These are phyloP conservation scores for Tachina grossa DNA, from an alignment of 2,888 invertebrate species.

Conservation along the genomic window DNA sequence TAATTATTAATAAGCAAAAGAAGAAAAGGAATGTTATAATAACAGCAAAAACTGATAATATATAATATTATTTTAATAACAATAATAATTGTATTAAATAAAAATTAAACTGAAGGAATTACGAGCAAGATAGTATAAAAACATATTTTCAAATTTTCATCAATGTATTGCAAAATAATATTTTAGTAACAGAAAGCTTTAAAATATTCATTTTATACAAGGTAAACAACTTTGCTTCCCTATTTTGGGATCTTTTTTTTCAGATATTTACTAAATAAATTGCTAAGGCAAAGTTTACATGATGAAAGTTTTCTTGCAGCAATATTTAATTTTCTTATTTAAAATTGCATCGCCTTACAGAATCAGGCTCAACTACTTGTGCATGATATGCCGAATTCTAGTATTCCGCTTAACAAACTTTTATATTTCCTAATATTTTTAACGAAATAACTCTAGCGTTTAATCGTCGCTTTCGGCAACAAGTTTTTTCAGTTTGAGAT, in stretches of 20 bases:
- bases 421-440: no score
- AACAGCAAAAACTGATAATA: constrained; percentile 18
- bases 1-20: constrained; percentile 36
- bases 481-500: no score
- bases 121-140: constrained; percentile 24
- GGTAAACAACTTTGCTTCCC: neutral
- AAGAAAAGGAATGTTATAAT: neutral
- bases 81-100: constrained; percentile 13
- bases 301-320: neutral
- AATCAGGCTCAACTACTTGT: no score
- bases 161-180: constrained; percentile 24
- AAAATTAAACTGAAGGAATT: constrained; percentile 17
- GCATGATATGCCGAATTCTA: no score
- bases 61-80: constrained; percentile 11
- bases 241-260: neutral
- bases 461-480: no score
- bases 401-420: no score
- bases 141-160: constrained; percentile 30
- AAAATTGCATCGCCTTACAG: neutral
- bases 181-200: constrained; percentile 18
- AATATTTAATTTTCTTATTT: neutral
- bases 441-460: no score
- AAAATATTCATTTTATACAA: neutral
- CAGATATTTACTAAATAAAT: no score
- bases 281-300: no score